phyloP scores from a whole-genome alignment of 1,140 invertebrate species.

The Diabrotica undecimpunctata region DNA sequence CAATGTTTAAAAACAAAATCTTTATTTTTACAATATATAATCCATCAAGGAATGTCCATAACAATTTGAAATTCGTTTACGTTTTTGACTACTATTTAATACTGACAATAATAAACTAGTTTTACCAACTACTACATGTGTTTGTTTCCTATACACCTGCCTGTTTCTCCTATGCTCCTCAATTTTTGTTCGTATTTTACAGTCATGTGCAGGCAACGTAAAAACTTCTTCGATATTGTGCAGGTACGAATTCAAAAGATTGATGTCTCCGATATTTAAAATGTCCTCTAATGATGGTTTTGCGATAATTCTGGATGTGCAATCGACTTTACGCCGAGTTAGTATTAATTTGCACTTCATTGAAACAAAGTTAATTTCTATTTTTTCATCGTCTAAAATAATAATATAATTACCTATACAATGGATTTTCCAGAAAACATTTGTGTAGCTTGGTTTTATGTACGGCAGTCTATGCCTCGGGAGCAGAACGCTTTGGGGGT shows the following conservation, averaged over 20 bases:
- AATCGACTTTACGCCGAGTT: slow-evolving; percentile 32
- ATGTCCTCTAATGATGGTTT: slow-evolving; percentile 27
- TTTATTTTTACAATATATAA: slow-evolving; percentile 14
- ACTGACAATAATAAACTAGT: slow-evolving; percentile 35
- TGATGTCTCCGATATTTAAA: slow-evolving; percentile 4
- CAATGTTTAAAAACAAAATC: no score
- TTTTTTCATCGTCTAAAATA: slow-evolving; percentile 24
- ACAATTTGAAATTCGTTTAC: slow-evolving; percentile 25
- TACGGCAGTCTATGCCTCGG: no score
- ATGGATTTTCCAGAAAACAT: no score
- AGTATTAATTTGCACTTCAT: slow-evolving; percentile 33
- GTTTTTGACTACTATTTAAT: slow-evolving; percentile 26
- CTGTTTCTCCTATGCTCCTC: slow-evolving; percentile 17
- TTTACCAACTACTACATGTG: slow-evolving; percentile 37
- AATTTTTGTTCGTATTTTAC: slow-evolving; percentile 26
- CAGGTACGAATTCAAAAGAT: no score
- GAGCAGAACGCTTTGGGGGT: no score
- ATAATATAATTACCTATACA: no score
- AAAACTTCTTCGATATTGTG: slow-evolving; percentile 6
- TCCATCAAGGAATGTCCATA: slow-evolving; percentile 35
- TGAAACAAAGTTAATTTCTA: slow-evolving; percentile 29
- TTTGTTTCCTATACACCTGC: slow-evolving; percentile 22
- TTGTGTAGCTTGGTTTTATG: no score
- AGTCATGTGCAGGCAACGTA: slow-evolving; percentile 26
- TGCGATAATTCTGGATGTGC: slow-evolving; percentile 3